Evolutionary conservation across 2,797 vertebrate genomes (phyloP).

Genomic region (Corythornis leucogaster): DNA sequence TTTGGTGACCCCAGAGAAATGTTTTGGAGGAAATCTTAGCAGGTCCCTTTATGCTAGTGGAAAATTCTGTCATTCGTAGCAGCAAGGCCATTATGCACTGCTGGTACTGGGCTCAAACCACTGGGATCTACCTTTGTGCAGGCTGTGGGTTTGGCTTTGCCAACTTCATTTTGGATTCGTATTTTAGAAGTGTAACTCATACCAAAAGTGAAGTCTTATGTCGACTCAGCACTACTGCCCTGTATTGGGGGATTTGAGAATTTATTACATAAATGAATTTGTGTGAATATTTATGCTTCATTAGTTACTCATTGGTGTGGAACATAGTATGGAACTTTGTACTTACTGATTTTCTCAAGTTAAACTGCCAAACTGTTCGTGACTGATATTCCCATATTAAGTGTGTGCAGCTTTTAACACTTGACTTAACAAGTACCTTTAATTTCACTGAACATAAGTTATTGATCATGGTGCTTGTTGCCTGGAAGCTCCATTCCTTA

Average conservation of each 20-base stretch:
- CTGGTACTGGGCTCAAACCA: neutral
- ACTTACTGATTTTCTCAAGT: conserved; percentile 64
- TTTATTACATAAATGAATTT: conserved; percentile 64
- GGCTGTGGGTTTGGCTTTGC: neutral
- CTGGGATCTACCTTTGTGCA: neutral
- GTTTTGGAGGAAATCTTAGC: neutral
- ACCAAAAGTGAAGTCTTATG: conserved; percentile 28
- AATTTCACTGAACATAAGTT: conserved; percentile 81
- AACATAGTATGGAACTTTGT: conserved; percentile 69
- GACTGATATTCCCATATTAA: conserved; percentile 69
- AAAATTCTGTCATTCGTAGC: neutral
- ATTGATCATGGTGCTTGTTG: conserved; percentile 78
- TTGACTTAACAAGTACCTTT: conserved; percentile 81
- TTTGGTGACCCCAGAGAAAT: neutral
- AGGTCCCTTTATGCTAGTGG: neutral
- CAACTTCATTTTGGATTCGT: conserved; percentile 10
- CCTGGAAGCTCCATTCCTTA: conserved; percentile 76
- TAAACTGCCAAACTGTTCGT: conserved; percentile 54
- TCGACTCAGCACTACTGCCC: conserved; percentile 15
- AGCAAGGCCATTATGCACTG: neutral
- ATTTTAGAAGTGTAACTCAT: neutral
- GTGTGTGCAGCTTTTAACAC: conserved; percentile 76
- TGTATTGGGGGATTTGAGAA: conserved; percentile 32
- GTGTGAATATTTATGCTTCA: conserved; percentile 64
- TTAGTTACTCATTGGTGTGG: conserved; percentile 60